phyloP scores from a whole-genome alignment of 2,888 invertebrate genomes.

The Scaptomyza polygonia region DNA sequence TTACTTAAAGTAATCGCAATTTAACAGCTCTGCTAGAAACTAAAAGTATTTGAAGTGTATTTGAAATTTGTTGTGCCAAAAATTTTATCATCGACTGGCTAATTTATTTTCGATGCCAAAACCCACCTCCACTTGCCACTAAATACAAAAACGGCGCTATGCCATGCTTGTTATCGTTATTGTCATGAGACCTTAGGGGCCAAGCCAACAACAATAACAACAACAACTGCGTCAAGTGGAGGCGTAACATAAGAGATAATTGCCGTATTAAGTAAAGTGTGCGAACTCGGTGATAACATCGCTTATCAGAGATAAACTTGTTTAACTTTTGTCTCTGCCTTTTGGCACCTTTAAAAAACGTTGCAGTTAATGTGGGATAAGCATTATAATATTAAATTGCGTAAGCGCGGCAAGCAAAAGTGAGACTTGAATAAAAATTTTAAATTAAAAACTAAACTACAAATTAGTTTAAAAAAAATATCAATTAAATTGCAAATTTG shows the following conservation, averaged over 20 bases:
- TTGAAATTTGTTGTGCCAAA: neutral
- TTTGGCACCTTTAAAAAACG: neutral
- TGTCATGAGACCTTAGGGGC: constrained; percentile 43
- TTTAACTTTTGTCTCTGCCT: neutral
- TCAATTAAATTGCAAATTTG: neutral
- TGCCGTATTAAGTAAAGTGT: constrained; percentile 66
- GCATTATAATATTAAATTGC: constrained; percentile 3
- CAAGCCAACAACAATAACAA: constrained; percentile 4
- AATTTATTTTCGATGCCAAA: neutral
- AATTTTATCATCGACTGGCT: too few relatives aligned
- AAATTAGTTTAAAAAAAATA: neutral
- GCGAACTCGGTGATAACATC: constrained; percentile 35
- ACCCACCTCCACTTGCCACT: neutral
- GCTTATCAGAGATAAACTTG: constrained; percentile 32
- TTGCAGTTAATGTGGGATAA: constrained; percentile 19
- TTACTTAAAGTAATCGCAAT: too few relatives aligned
- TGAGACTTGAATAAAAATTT: too few relatives aligned
- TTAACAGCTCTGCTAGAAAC: too few relatives aligned
- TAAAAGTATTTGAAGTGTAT: neutral
- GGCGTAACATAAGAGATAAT: constrained; percentile 57
- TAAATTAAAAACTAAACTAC: neutral
- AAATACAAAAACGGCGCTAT: constrained; percentile 25
- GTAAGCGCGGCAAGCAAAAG: too few relatives aligned
- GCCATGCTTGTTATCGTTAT: constrained; percentile 26
- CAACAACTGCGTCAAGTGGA: neutral